Evolutionary conservation across 2,888 invertebrate species (phyloP), one percentile per base, ranked within the genome.

Genomic region (Brenthis hecate): DNA sequence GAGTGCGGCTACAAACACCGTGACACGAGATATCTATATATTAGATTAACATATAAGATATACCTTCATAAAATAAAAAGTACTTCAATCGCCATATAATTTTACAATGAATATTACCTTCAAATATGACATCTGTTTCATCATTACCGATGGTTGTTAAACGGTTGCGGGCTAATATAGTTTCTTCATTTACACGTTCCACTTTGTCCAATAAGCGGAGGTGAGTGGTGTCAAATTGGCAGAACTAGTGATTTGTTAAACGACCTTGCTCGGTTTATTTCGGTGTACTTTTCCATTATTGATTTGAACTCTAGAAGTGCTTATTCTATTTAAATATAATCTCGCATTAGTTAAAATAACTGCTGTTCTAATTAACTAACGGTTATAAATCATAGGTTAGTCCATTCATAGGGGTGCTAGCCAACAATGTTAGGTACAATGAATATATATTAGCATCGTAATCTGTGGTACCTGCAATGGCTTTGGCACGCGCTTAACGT

Each of bases 181-280:
- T 83, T 86, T 86, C 87, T 90, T 86, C 87, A 89, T 89, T 89
- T 87, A 83, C 89, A 89, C 90, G 90, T 88, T 86, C 90, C 89
- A 91, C 83, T 89, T 91, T 84, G 86, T 83, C 79, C 88, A 91
- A 90, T 91, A 82, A 89, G 81, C 77, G 79, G 87, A 89, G 88
- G 87, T 90, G 89, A 89, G 81, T 76, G 81, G 81, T 88, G 88
- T 89, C 89, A 89, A 88, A 89, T 88, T 84, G 84, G 80, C 81
- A 80, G 80, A 82, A 82, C 79, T 83, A 80, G 78, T 85, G 82
- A 85, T 85, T 85, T 79, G 82, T 80, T 78, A 76, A 74, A 75
- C 81, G 86, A 83, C 87, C 88, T 89, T 88, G 88, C 77, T 62
- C 64, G 60, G 43, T 43, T 57, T 56, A 65, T 65, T 65, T 72